These are phyloP conservation scores for Myathropa florea DNA, from an alignment of 2,888 invertebrate species.

Conservation along the genomic window DNA sequence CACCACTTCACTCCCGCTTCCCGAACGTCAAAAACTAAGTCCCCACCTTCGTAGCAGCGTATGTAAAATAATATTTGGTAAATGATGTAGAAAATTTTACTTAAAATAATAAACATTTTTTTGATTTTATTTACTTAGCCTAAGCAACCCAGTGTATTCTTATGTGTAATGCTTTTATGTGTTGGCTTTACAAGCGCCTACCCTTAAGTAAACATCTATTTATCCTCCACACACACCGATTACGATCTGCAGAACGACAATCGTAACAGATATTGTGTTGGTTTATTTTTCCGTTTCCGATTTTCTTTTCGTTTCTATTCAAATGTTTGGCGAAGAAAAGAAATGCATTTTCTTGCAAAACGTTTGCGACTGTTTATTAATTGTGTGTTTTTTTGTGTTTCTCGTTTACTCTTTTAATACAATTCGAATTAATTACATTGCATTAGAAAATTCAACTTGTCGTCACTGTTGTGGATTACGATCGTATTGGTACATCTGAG, in stretches of 20 bases:
- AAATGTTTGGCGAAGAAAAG: slow-evolving; percentile 29
- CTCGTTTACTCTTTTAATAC: slow-evolving; percentile 1
- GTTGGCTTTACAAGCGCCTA: slow-evolving; percentile 55
- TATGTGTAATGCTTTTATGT: slow-evolving; percentile 57
- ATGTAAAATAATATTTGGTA: slow-evolving; percentile 10
- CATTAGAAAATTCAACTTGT: slow-evolving; percentile 98
- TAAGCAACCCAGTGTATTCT: slow-evolving; percentile 36
- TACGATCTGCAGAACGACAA: slow-evolving; percentile 14
- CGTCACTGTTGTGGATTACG: slow-evolving; percentile 99
- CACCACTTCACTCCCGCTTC: slow-evolving; percentile 5
- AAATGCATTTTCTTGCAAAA: not conserved
- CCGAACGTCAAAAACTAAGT: not conserved
- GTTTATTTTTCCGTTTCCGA: slow-evolving; percentile 5
- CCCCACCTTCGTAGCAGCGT: slow-evolving; percentile 30
- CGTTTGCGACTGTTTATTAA: slow-evolving; percentile 8
- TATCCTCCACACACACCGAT: slow-evolving; percentile 24
- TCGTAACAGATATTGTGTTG: slow-evolving; percentile 6
- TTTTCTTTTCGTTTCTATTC: slow-evolving; percentile 9
- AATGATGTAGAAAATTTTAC: slow-evolving; percentile 38
- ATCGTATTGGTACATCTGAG: slow-evolving; percentile 99
- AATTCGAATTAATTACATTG: slow-evolving; percentile 24
- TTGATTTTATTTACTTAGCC: slow-evolving; percentile 32
- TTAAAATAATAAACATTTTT: slow-evolving; percentile 24
- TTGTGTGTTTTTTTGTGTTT: slow-evolving; percentile 44
- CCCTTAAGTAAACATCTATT: slow-evolving; percentile 14